Evolutionary conservation across 2,888 invertebrate genomes (phyloP).

Genomic region (Anthophora plumipes): DNA sequence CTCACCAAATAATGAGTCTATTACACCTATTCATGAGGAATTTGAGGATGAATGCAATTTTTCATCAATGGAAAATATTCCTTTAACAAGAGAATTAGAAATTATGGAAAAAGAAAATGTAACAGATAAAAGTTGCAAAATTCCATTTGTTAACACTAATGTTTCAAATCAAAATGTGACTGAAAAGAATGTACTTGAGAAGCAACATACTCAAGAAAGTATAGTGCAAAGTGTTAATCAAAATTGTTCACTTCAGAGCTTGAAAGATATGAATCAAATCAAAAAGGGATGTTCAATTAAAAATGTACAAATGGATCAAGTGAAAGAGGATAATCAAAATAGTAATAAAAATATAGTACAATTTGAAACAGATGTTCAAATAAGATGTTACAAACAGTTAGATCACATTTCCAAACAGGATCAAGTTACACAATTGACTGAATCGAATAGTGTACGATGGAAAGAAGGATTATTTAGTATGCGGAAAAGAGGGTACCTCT

Average conservation of each 20-base stretch:
- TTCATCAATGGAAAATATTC: not conserved
- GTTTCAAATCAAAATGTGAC: not conserved
- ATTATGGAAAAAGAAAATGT: conserved; percentile 17
- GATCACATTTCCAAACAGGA: conserved; percentile 9
- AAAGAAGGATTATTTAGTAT: conserved; percentile 19
- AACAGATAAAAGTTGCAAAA: not conserved
- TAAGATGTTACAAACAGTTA: conserved; percentile 4
- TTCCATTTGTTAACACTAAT: not conserved
- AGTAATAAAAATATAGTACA: conserved; percentile 9
- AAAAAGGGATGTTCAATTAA: not conserved
- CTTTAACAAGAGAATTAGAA: conserved; percentile 13
- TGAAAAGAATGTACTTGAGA: not conserved
- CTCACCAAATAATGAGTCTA: conserved; percentile 23
- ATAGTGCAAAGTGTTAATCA: not conserved
- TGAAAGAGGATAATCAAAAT: not conserved
- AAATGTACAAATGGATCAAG: not conserved
- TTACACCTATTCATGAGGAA: conserved; percentile 19
- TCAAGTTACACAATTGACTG: not conserved
- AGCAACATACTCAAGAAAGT: not conserved
- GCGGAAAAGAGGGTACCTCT: conserved; percentile 44
- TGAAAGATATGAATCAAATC: not conserved
- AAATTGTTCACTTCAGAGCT: not conserved
- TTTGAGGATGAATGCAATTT: conserved; percentile 42
- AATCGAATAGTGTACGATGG: not conserved
- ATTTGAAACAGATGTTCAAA: not conserved